Conservation (phyloP, 2,888 invertebrate genomes). For the Acanthosepion lycidas region DNA sequence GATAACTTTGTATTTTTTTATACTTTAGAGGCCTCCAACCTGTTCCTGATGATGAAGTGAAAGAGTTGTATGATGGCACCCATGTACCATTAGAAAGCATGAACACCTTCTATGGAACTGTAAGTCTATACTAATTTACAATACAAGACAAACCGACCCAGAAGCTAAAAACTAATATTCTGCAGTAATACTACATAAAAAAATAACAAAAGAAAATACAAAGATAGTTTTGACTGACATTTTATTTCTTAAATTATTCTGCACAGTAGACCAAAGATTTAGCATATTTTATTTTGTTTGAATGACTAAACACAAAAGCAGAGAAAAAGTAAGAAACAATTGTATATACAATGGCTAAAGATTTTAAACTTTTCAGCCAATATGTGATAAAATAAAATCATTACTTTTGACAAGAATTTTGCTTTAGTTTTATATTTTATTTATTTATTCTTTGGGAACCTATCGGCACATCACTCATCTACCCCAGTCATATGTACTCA, state of each 20-base stretch:
- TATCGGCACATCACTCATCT: too few species aligned
- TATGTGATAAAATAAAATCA: too few species aligned
- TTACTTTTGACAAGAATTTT: too few species aligned
- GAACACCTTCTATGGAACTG: conserved; percentile 73
- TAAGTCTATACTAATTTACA: conserved; percentile 55
- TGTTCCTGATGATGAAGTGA: conserved; percentile 88
- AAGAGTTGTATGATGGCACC: conserved; percentile 82
- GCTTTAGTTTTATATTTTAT: too few species aligned
- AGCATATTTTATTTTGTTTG: too few species aligned
- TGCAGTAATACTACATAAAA: neutral
- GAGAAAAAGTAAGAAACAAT: too few species aligned
- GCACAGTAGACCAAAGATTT: neutral
- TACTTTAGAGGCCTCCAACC: conserved; percentile 82
- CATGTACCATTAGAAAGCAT: conserved; percentile 74
- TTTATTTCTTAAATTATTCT: neutral
- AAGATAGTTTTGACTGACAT: neutral
- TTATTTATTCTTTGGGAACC: too few species aligned
- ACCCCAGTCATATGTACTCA: neutral
- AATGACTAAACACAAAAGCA: too few species aligned
- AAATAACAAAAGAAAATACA: neutral
- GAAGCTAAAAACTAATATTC: neutral
- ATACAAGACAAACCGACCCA: neutral
- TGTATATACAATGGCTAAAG: too few species aligned
- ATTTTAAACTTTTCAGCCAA: too few species aligned
- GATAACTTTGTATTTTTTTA: neutral